Conservation (phyloP, 1,140 invertebrate species). For the Atta texana region DNA sequence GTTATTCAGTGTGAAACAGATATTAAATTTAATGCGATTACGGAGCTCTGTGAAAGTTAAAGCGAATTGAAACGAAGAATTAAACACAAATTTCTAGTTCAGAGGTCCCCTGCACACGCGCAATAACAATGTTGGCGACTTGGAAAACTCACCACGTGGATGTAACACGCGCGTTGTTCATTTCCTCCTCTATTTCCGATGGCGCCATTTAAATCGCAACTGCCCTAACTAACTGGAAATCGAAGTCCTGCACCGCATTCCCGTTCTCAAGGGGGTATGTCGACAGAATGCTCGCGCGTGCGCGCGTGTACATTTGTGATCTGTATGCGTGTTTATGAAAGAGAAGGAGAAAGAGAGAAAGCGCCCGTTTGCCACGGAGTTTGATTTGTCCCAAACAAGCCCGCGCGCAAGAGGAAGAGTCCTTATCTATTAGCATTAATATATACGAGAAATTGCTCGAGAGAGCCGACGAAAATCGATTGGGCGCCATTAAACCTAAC, state of each 20-base stretch:
- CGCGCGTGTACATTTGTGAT: not conserved
- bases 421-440: conserved; percentile 62
- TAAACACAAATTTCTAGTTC: conserved; percentile 8
- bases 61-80: conserved; percentile 22
- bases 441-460: conserved; percentile 61
- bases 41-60: conserved; percentile 3
- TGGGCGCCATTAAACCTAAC: conserved; percentile 60
- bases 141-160: conserved; percentile 50
- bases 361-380: conserved; percentile 50
- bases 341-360: not conserved
- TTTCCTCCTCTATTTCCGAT: conserved; percentile 63
- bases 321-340: not conserved
- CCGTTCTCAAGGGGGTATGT: conserved; percentile 50
- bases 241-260: conserved; percentile 51
- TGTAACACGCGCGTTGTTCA: conserved; percentile 58
- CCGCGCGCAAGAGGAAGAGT: conserved; percentile 52
- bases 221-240: conserved; percentile 64
- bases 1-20: not conserved
- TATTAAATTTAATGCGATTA: conserved; percentile 26
- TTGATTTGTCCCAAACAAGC: conserved; percentile 61
- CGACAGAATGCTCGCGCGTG: not conserved
- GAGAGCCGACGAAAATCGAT: conserved; percentile 59
- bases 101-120: not conserved
- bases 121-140: conserved; percentile 30
- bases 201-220: conserved; percentile 62